These are phyloP conservation scores for Cryptocephalus moraei DNA, from an alignment of 2,888 invertebrate genomes.

Conservation along the genomic window DNA sequence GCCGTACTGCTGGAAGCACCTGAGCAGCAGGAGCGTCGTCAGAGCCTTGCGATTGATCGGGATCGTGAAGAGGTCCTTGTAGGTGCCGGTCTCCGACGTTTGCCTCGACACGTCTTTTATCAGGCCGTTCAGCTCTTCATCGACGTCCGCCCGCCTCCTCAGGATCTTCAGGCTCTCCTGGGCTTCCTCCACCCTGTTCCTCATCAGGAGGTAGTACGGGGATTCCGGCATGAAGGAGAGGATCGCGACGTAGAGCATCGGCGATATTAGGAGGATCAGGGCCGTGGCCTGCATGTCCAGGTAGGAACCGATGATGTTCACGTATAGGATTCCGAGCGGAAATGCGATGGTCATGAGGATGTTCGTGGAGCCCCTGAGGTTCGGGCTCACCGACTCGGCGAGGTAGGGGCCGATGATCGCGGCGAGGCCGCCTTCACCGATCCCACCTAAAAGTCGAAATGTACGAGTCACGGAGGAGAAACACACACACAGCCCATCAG, in stretches of 20 bases:
- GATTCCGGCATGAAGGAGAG: slow-evolving; percentile 26
- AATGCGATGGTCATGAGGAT: neutral
- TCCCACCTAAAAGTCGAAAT: neutral
- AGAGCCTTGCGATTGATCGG: slow-evolving; percentile 23
- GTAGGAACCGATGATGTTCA: slow-evolving; percentile 1
- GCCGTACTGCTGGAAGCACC: neutral
- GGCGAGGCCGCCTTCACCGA: neutral
- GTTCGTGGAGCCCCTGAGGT: neutral
- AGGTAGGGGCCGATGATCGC: neutral
- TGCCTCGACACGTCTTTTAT: slow-evolving; percentile 23
- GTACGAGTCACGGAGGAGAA: no score
- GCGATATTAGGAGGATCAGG: slow-evolving; percentile 10
- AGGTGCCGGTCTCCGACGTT: slow-evolving; percentile 22
- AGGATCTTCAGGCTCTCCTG: slow-evolving; percentile 19
- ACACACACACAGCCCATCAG: no score
- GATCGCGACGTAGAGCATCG: slow-evolving; percentile 18
- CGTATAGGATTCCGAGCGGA: neutral
- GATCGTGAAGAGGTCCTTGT: slow-evolving; percentile 23
- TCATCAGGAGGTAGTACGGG: slow-evolving; percentile 27
- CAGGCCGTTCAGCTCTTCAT: slow-evolving; percentile 20
- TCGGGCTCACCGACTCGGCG: neutral
- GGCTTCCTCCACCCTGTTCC: slow-evolving; percentile 18
- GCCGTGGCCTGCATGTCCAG: slow-evolving; percentile 10
- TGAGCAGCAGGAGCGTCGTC: slow-evolving; percentile 11
- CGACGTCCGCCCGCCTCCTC: slow-evolving; percentile 20